Evolutionary conservation across 2,888 invertebrate genomes (phyloP).

Genomic region (Acleris cristana): DNA sequence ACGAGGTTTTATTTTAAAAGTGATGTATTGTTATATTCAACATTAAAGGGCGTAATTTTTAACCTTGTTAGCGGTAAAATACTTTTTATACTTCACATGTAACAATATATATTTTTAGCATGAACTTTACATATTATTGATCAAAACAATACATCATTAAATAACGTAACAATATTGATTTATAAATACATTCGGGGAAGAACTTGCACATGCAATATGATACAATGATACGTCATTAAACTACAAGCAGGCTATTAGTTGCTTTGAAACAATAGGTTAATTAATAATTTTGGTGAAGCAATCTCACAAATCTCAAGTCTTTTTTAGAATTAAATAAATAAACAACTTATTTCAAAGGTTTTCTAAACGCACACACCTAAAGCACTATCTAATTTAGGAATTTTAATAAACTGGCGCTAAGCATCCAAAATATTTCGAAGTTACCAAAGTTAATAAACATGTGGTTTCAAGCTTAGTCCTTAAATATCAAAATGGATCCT

Average conservation of each 20-base stretch:
- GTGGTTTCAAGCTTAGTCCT: not conserved
- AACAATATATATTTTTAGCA: not conserved
- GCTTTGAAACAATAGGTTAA: no score
- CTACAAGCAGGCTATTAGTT: no score
- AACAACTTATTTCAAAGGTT: not conserved
- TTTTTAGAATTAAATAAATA: no score
- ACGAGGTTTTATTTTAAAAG: not conserved
- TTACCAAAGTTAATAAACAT: slow-evolving; percentile 16
- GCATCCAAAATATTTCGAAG: slow-evolving; percentile 18
- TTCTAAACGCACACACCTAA: not conserved
- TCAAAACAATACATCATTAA: not conserved
- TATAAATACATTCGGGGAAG: no score
- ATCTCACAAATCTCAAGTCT: no score
- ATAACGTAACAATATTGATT: not conserved
- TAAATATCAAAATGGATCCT: slow-evolving; percentile 41
- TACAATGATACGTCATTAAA: no score
- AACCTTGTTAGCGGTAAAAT: not conserved
- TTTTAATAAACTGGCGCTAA: not conserved
- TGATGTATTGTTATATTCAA: not conserved
- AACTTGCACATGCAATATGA: no score
- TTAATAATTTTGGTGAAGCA: no score
- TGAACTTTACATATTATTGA: not conserved
- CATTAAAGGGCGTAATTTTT: not conserved
- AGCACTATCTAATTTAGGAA: not conserved
- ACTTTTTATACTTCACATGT: not conserved